Percentiles rank a stretch among this genome's conserved stretches.
Evolutionary conservation across 2,113 vertebrate genomes (phyloP).

Genomic region (Otis tarda): DNA sequence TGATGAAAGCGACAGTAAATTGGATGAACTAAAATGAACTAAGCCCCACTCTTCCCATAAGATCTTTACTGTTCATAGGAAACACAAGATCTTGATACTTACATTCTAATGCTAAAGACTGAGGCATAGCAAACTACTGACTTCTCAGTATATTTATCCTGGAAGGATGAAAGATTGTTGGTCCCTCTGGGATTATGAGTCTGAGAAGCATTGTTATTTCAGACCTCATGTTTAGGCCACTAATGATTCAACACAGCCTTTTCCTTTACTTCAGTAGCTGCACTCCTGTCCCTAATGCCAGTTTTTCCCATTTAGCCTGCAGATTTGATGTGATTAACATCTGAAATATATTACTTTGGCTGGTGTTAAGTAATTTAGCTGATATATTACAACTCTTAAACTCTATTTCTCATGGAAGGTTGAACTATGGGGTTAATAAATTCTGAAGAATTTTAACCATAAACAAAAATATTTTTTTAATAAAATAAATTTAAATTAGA

Average conservation of each 20-base stretch:
- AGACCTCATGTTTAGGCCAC: slow-evolving; percentile 14
- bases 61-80: neutral
- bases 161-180: slow-evolving; percentile 1
- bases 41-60: neutral
- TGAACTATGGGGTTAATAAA: neutral
- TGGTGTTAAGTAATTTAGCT: slow-evolving; percentile 26
- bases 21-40: neutral
- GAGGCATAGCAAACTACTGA: neutral
- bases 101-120: neutral
- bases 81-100: neutral
- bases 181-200: neutral
- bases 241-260: neutral
- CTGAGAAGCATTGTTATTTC: slow-evolving; percentile 11
- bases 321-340: slow-evolving; percentile 36
- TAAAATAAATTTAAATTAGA: neutral
- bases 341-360: neutral
- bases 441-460: neutral
- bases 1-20: neutral
- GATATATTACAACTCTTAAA: neutral
- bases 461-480: neutral
- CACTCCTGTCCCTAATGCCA: neutral
- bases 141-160: neutral
- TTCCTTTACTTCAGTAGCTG: neutral
- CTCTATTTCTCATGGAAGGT: neutral
- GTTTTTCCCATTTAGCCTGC: slow-evolving; percentile 4